phyloP scores from a whole-genome alignment of 2,888 invertebrate species.

The Pseudoips prasinana region DNA sequence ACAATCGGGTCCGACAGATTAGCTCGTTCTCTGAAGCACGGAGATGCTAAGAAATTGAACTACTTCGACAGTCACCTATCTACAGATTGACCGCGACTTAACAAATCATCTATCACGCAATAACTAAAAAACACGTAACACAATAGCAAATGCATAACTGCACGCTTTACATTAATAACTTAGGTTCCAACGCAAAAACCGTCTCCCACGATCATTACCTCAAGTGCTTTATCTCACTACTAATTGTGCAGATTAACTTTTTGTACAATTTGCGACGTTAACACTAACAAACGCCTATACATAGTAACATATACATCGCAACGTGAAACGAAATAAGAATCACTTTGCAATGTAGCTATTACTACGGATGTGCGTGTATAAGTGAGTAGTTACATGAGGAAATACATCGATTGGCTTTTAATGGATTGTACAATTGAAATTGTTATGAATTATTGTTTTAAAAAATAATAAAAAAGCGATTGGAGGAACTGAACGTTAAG shows the following conservation, averaged over 20 bases:
- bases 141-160: slow-evolving; percentile 8
- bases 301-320: neutral
- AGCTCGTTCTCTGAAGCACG: too few relatives aligned
- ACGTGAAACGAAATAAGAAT: neutral
- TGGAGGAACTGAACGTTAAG: slow-evolving; percentile 29
- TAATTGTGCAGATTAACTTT: slow-evolving; percentile 71
- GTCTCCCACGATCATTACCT: slow-evolving; percentile 71
- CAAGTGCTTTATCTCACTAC: slow-evolving; percentile 67
- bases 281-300: neutral
- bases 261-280: slow-evolving; percentile 33
- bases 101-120: too few relatives aligned
- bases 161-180: slow-evolving; percentile 32
- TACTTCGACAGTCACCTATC: too few relatives aligned
- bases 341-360: too few relatives aligned
- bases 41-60: too few relatives aligned
- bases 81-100: too few relatives aligned
- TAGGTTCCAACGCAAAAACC: slow-evolving; percentile 42
- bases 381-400: slow-evolving; percentile 9
- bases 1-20: too few relatives aligned
- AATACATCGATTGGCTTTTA: slow-evolving; percentile 31
- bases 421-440: slow-evolving; percentile 46
- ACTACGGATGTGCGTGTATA: too few relatives aligned
- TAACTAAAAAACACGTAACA: slow-evolving; percentile 1
- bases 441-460: slow-evolving; percentile 5
- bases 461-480: slow-evolving; percentile 24